Evolutionary conservation across 1,140 invertebrate species (phyloP), one percentile per base, ranked within the genome.

Genomic region (Drosophila insularis): DNA sequence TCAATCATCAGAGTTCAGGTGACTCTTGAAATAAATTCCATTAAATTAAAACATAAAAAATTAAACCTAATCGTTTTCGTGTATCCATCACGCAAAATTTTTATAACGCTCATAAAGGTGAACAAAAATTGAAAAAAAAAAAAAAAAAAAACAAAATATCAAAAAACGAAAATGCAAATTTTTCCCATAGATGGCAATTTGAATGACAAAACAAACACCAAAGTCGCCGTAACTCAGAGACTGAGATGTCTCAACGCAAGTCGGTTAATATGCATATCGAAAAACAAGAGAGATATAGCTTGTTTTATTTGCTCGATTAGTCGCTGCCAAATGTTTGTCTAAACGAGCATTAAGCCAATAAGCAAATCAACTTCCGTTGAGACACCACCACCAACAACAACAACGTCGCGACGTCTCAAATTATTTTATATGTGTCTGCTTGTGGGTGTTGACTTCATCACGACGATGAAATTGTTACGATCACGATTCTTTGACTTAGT

Each of bases 251-350:
- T 17, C 14, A 64, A 21, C 17, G 53, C 58, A 59, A 71, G 75
- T 59, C 40, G 23, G 63, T 74, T 78, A 56, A 11, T 65, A 65
- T 62, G 54, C 61, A 39, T 58, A 53, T 43, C 23, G 78, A 67
- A 64, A 53, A 17, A 32, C 21, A 39, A 32, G 39, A 76, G 72
- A 76, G 77, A 80, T 80, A 79, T 79, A 71, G 70, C 60, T 67
- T 80, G 50, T 80, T 80, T 80, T 80, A 80, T 80, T 72, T 58
- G 78, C 23, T 53, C 78, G 72, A 80, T 80, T 80, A 80, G 78
- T 66, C 72, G 68, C 71, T 80, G 78, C 61, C 78, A 71, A 71
- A 64, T 61, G 35, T 67, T 56, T 54, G 78, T 71, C 73, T 60
- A 80, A 80, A 78, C 70, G 68, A 19, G 58, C 77, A 80, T 80